These are phyloP conservation scores for Pycnomerus fuliginosus DNA, from an alignment of 2,888 invertebrate genomes.

Conservation along the genomic window DNA sequence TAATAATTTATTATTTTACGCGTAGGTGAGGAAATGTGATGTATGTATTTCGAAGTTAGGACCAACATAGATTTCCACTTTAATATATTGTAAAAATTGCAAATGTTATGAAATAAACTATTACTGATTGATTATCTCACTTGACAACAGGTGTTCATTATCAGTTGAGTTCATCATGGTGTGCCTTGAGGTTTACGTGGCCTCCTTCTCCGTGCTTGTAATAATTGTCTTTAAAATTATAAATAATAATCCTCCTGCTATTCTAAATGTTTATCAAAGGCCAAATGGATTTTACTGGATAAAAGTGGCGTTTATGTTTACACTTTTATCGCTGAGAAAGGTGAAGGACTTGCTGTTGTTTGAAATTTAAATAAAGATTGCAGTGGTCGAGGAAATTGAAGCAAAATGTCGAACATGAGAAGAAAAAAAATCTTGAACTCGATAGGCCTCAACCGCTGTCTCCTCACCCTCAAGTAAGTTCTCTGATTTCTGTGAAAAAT, in stretches of 20 bases:
- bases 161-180: no score
- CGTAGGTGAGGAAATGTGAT: constrained; percentile 32
- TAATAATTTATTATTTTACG: constrained; percentile 27
- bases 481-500: no score
- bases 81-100: constrained; percentile 34
- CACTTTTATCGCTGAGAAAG: constrained; percentile 52
- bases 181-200: not conserved
- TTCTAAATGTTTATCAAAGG: constrained; percentile 55
- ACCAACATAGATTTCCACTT: constrained; percentile 46
- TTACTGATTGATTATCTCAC: constrained; percentile 6
- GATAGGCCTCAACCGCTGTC: constrained; percentile 61
- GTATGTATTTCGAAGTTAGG: constrained; percentile 46
- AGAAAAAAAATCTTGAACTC: constrained; percentile 46
- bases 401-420: constrained; percentile 37
- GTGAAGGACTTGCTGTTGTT: constrained; percentile 45
- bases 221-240: constrained; percentile 1
- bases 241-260: constrained; percentile 28
- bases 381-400: constrained; percentile 16
- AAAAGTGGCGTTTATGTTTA: constrained; percentile 57
- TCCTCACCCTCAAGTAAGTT: constrained; percentile 54
- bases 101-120: constrained; percentile 15
- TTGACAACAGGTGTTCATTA: no score
- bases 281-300: constrained; percentile 55
- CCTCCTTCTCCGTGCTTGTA: not conserved
- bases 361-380: constrained; percentile 22